Base-by-base conservation (phyloP, 30 jellyfish, hydroid and myxozoan species). In the Phacellophora camtschatica region DNA sequence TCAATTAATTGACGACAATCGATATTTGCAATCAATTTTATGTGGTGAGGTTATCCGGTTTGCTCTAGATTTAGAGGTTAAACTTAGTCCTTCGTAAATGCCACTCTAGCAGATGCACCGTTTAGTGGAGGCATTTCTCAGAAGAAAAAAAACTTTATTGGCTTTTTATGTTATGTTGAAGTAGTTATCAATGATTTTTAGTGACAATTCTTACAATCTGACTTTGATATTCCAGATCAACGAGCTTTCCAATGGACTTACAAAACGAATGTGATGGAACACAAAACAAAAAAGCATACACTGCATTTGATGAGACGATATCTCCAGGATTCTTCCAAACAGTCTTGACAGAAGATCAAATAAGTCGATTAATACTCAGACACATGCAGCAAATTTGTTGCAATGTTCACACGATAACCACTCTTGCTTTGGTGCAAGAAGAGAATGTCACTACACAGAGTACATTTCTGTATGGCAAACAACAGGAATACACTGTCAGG, bases 381-480 rank as follows among this genome's bases (percentile, higher is more conserved):
- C 96, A 85, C 30, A 37, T 85, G 33, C 96, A 85, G 70, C 96
- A 85, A 54, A 46, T 74, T 8, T 48, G 82, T 1, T 85, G 96
- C 59, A 85, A 85, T 20, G 85, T 85, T 5, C 90, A 74, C 65
- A 62, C 88, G 41, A 83, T 85, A 0, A 85, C 96, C 3, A 65
- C 80, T 0, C 77, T 85, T 9, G 70, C 56, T 1, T 33, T 55
- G 29, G 77, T 69, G 0, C 86, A 66, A 56, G 81, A 76, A 15
- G 95, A 71, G 24, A 72, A 83, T 11, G 39, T 16, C 51, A 3
- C 25, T 6, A 50, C 78, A 20, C 13, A 53, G 49, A 51, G 29
- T 29, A 41, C 29, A 24, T 11, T 12, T 4, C 19, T 66, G 23
- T 37, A 6, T 41, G 80, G 84, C 28, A 66, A 80, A 56, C 77